Base-by-base conservation (phyloP, 1,140 invertebrate species). In the Cydia fagiglandana region DNA sequence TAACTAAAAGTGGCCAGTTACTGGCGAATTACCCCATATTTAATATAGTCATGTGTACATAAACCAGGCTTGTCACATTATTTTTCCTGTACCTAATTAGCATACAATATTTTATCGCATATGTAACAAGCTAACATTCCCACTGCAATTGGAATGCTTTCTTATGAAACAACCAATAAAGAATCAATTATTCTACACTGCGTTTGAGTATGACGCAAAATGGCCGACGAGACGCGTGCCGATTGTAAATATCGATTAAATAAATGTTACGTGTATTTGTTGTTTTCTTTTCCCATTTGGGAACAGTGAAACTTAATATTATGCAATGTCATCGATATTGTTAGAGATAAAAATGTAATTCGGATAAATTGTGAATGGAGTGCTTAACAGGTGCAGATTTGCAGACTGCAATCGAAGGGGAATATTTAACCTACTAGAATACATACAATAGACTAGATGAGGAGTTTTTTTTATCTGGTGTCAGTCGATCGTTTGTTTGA, bases 191-290 rank as follows among this genome's bases (percentile, higher is more conserved):
- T 76, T 50, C 41, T 78, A 73, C 15, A 34, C 73, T 68, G 81
- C 78, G 77, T 64, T 76, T 77, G 75, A 75, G 74, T 64, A 4
- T 75, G 45, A 76, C 79, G 64, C 83, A 81, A 81, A 83, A 83
- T 83, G 80, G 78, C 77, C 30, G 64, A 45, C 66, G 64, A 74
- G 66, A 81, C 83, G 87, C 87, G 87, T 77, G 75, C 78, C 61
- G 83, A 81, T 73, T 89, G 80, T 84, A 82, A 86, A 89, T 84
- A 76, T 73, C 79, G 78, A 76, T 81, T 81, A 78, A 87, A 85
- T 83, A 85, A 88, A 87, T 81, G 78, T 88, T 87, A 84, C 77
- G 75, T 87, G 81, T 56, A 70, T 75, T 45, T 61, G 74, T 75
- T 74, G 74, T 77, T 82, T 80, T 83, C 81, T 80, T 79, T 86